These are phyloP conservation scores for Platygyra sinensis DNA, from an alignment of 64 coral and sea anemone species.

Conservation along the genomic window DNA sequence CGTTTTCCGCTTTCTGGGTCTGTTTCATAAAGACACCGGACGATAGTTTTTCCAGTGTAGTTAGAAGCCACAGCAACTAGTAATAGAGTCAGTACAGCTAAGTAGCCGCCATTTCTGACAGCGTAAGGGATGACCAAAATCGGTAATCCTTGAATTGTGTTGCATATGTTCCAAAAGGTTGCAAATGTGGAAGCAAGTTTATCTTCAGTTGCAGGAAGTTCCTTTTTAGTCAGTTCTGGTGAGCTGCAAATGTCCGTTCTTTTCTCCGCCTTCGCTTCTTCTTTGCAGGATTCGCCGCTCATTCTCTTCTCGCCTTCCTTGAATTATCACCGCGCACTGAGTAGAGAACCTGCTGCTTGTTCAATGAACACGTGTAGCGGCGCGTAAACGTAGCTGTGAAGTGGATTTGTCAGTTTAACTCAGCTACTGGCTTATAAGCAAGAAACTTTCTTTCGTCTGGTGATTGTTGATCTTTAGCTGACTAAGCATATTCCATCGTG, in stretches of 20 bases:
- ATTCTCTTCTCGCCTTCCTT: background rate
- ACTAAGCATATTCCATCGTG: background rate
- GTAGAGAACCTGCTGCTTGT: background rate
- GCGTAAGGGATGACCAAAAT: slow-evolving; percentile 94
- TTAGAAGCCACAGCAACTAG: slow-evolving; percentile 77
- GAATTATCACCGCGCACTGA: background rate
- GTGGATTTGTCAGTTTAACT: background rate
- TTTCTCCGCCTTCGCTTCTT: background rate
- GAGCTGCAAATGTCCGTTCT: background rate
- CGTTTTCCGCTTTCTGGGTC: slow-evolving; percentile 43
- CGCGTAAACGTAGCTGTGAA: background rate
- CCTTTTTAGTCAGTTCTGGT: background rate
- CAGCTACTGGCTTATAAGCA: background rate
- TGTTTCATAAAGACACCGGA: slow-evolving; percentile 80
- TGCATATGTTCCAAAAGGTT: slow-evolving; percentile 98
- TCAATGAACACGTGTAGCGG: background rate
- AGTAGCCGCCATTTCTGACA: slow-evolving; percentile 77
- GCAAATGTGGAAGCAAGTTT: slow-evolving; percentile 82
- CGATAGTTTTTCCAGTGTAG: slow-evolving; percentile 90
- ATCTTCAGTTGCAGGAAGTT: slow-evolving; percentile 30
- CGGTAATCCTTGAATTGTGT: slow-evolving; percentile 97
- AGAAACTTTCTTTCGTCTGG: background rate
- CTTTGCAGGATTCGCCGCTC: background rate
- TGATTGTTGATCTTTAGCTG: background rate
- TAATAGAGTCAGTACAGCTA: slow-evolving; percentile 70